Evolutionary conservation across 2,113 vertebrate genomes (phyloP), one percentile per base, ranked within the genome.

Genomic region (Amia ocellicauda): DNA sequence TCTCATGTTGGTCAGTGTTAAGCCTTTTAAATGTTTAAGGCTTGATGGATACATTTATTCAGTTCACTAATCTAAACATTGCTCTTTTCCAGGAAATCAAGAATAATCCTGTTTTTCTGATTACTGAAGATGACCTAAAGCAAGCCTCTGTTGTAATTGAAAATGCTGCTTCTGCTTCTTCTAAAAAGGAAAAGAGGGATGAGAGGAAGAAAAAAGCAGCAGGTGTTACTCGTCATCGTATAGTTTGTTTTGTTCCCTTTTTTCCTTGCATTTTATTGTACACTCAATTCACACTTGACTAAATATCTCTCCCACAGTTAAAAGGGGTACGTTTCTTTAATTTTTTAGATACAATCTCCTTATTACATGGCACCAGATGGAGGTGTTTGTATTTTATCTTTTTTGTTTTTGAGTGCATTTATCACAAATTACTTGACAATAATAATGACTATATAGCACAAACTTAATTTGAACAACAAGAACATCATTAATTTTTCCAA

Each of bases 61-160:
- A 47, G 45, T 17, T 68, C 55, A 43, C 36, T 19, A 8, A 28
- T 54, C 43, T 19, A n/a, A 52, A 22, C 3, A 1, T 36, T 54
- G 14, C 53, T 54, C 78, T 81, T n/a, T 80, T 81, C 67, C 64
- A 98, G 95, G 94, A 98, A 78, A 81, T 96, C 50, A 96, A 94
- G 85, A 93, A 80, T 74, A 96, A 87, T 69, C 94, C 93, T 3
- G 95, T 97, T 51, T 89, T 93, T 78, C 78, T 98, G 79, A 89
- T 98, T 58, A 93, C 90, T 7, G 96, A 98, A 82, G 96, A 98
- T 11, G 94, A 99, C 69, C 58, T 97, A 66, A 98, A 94, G 74
- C 90, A 92, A 24, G 67, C 80, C 1, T 76, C 89, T 27, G 4
- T 67, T 42, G 19, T 84, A 72, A 73, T 82, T 1, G 95, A 98